phyloP scores from a whole-genome alignment of 2,113 vertebrate species.

The Bubalus kerabau region DNA sequence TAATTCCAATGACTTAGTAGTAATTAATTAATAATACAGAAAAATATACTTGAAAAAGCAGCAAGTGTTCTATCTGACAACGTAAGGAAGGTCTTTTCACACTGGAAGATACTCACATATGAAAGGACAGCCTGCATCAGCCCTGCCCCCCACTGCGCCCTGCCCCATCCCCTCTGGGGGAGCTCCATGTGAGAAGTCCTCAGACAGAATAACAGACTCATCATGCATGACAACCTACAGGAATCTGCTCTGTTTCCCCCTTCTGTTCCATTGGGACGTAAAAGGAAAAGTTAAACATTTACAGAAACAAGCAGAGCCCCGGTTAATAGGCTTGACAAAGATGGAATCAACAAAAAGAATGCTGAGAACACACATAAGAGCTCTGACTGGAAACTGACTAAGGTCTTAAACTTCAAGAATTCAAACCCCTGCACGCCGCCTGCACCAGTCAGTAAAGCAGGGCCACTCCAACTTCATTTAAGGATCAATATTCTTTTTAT shows the following conservation, averaged over 20 bases:
- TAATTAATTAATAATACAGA: neutral
- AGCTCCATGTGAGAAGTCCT: neutral
- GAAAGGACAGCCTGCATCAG: neutral
- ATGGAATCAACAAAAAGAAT: neutral
- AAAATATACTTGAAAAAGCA: neutral
- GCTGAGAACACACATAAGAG: neutral
- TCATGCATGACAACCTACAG: neutral
- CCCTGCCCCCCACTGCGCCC: neutral
- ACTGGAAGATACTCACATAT: neutral
- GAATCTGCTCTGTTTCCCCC: neutral
- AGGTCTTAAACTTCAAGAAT: neutral
- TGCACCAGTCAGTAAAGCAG: neutral
- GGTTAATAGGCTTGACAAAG: neutral
- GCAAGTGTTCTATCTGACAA: neutral
- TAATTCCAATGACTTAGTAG: neutral
- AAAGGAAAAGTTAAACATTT: neutral
- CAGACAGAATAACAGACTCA: rapidly evolving
- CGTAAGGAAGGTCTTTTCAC: neutral
- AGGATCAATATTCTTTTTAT: neutral
- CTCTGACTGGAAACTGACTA: neutral
- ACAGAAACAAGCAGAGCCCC: neutral
- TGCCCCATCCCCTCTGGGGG: no score
- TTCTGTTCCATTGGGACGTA: neutral
- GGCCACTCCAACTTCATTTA: neutral
- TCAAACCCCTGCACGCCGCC: neutral